Evolutionary conservation across 2,797 vertebrate species (phyloP), one percentile per base, ranked within the genome.

Genomic region (Channa striata): DNA sequence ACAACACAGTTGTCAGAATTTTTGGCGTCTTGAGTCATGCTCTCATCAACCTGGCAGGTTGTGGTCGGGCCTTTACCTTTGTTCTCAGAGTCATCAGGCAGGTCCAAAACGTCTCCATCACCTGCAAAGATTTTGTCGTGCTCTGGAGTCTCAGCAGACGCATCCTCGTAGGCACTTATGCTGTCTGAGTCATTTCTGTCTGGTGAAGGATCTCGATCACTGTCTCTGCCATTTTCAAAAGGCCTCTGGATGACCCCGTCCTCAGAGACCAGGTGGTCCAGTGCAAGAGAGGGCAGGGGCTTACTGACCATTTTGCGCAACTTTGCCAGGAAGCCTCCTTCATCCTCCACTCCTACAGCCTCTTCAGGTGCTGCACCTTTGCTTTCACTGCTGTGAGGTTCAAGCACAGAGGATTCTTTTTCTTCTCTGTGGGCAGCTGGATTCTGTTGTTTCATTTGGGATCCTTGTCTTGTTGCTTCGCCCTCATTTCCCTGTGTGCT

Each of bases 131-230:
- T 46, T 64, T 59, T n/a, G 37, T 88, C 84, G 33, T 70, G 74
- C 69, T 92, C 90, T 0, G 93, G 89, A 19, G 90, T 91, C 20
- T 91, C 90, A 1, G 84, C 81, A 0, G 67, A 86, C 0, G 90
- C 91, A 2, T 92, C 92, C 52, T 93, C 92, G 7, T 93, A 93
- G 87, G 85, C 89, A 68, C 92, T 92, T 46, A 78, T 30, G 72
- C 85, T 92, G 78, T 93, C 92, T 0, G 91, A 75, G 84, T 93
- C 92, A 5, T 85, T 88, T 37, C 51, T 64, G 21, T 92, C 88
- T 0, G 78, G 82, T 11, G 88, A 87, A 8, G 25, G 30, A 25
- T 87, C 86, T 17, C 44, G 73, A 16, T 48, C 59, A 0, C 69
- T 76, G 17, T 49, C 40, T 0, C 6, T 0, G 11, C 60, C 33